Base-by-base conservation (phyloP, 1,140 invertebrate genomes). In the Maniola jurtina region DNA sequence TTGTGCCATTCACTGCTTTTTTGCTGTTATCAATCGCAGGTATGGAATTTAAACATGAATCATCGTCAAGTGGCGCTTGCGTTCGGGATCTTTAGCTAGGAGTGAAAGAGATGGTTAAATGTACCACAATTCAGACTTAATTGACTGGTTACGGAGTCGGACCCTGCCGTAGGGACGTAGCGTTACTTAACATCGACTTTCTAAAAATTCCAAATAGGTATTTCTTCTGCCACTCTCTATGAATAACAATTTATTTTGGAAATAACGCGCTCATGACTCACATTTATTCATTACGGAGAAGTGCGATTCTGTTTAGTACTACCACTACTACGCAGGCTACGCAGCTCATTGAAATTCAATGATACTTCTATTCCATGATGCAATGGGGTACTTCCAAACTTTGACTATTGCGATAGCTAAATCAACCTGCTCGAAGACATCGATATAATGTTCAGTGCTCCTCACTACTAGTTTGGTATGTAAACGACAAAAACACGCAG, bases 11-110 rank as follows among this genome's bases (percentile, higher is more conserved):
- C 81, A 88, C 75, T 79, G 79, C 58, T 59, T 81, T 78, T 81
- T 75, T 81, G 78, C 79, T 88, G 83, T 89, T 89, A 89, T 89
- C 87, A 89, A 87, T 89, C 83, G 85, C 86, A 83, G 79, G 87
- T 83, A 83, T 80, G 84, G 84, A 86, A 88, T 89, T 87, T 75
- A 69, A 86, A 88, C 79, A 81, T 89, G 86, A 89, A 86, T 89
- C 86, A 88, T 82, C 84, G 81, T 81, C 86, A 87, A 88, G 86
- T 89, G 83, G 86, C 87, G 87, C 87, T 83, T 85, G 78, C 68
- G 63, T 76, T 75, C 73, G 78, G 81, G 79, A 80, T 76, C 75
- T 80, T 76, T 73, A 72, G 70, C 70, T 79, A 68, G 64, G 87
- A 80, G 79, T 64, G 80, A 89, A 83, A 86, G 84, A 89, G 87